Evolutionary conservation across 2,888 invertebrate species (phyloP).

Genomic region (Leptothorax acervorum): DNA sequence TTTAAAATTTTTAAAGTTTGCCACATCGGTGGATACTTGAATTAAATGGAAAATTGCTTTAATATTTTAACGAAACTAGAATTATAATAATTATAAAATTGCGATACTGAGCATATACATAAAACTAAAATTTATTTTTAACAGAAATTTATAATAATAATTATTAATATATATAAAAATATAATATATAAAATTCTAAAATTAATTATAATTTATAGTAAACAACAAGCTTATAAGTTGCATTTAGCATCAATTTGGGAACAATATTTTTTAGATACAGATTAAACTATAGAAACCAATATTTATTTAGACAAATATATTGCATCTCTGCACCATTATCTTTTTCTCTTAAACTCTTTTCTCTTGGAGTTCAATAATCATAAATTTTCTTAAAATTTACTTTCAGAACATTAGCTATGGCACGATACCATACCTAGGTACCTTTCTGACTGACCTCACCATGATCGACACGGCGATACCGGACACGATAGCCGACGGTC

Average conservation of each 20-base stretch:
- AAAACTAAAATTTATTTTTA: neutral
- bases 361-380: neutral
- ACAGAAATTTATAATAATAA: neutral
- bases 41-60: neutral
- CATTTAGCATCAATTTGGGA: neutral
- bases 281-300: neutral
- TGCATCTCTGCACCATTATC: neutral
- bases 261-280: neutral
- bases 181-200: no score
- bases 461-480: constrained; percentile 99
- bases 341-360: neutral
- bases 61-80: neutral
- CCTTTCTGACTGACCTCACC: constrained; percentile 98
- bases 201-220: neutral
- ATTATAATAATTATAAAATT: neutral
- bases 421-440: constrained; percentile 98
- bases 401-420: constrained; percentile 93
- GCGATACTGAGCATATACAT: neutral
- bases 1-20: neutral
- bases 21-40: neutral
- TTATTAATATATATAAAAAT: neutral
- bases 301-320: neutral
- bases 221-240: neutral
- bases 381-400: constrained; percentile 10
- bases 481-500: constrained; percentile 92